These are phyloP conservation scores for Liparis tanakae DNA, from an alignment of 2,797 vertebrate species.

Conservation along the genomic window DNA sequence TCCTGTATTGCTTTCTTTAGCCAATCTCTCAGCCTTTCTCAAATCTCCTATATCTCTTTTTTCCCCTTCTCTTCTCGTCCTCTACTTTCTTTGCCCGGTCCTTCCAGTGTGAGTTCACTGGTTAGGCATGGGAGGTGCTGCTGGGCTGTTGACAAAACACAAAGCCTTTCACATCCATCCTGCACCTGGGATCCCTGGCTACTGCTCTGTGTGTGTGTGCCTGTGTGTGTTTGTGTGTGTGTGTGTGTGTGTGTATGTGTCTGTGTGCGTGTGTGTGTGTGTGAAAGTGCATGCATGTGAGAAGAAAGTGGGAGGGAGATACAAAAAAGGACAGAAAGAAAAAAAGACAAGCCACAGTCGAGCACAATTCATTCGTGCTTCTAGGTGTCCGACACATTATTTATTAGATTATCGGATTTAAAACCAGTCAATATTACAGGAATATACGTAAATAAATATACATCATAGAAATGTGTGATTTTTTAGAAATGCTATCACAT, in stretches of 20 bases:
- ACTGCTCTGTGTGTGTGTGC: constrained; percentile 5
- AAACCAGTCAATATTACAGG: neutral
- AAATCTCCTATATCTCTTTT: constrained; percentile 9
- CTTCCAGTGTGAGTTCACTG: constrained; percentile 36
- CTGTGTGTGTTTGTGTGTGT: constrained; percentile 10
- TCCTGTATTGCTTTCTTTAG: constrained; percentile 17
- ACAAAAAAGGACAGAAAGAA: constrained; percentile 16
- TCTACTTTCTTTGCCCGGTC: constrained; percentile 39
- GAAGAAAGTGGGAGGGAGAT: constrained; percentile 30
- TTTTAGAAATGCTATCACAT: neutral
- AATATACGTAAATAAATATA: neutral
- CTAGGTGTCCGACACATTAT: neutral
- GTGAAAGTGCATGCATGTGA: neutral
- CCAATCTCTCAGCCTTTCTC: neutral
- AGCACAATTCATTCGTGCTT: neutral
- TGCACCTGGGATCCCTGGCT: constrained; percentile 65
- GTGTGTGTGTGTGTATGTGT: constrained; percentile 9
- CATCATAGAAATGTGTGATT: neutral
- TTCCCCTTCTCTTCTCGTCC: constrained; percentile 31
- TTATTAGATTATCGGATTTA: neutral
- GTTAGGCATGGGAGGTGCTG: constrained; percentile 69
- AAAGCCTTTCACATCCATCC: constrained; percentile 65
- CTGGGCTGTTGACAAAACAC: constrained; percentile 75
- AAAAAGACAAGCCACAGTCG: constrained; percentile 5
- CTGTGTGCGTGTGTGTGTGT: neutral